These are phyloP conservation scores for Pelosia muscerda DNA, from an alignment of 2,888 invertebrate genomes.

Conservation along the genomic window DNA sequence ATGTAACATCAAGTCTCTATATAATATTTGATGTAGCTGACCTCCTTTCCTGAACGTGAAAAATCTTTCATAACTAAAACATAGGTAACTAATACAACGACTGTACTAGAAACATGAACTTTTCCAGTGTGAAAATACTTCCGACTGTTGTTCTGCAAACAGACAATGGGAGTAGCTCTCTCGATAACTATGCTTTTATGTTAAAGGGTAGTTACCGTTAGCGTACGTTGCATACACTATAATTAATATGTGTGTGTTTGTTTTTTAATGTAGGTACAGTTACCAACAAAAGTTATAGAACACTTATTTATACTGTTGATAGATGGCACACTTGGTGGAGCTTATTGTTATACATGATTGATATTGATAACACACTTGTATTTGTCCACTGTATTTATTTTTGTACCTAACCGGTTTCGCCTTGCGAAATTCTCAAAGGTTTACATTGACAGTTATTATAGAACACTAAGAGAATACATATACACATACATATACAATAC, in stretches of 20 bases:
- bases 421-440: too few relatives aligned
- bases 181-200: conserved; percentile 50
- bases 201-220: conserved; percentile 8
- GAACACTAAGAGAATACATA: too few relatives aligned
- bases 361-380: too few relatives aligned
- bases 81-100: conserved; percentile 42
- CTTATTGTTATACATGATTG: too few relatives aligned
- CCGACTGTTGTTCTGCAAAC: conserved; percentile 26
- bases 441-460: too few relatives aligned
- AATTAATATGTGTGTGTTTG: background rate
- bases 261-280: background rate
- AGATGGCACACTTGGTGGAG: too few relatives aligned
- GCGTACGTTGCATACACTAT: background rate
- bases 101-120: conserved; percentile 46
- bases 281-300: background rate
- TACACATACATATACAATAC: too few relatives aligned
- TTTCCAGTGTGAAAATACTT: conserved; percentile 57
- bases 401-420: too few relatives aligned
- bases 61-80: conserved; percentile 44
- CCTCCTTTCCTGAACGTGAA: conserved; percentile 9
- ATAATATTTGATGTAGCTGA: background rate
- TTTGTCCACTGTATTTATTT: too few relatives aligned
- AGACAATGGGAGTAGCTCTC: conserved; percentile 49
- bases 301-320: too few relatives aligned
- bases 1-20: too few relatives aligned